phyloP scores from a whole-genome alignment of 2,113 vertebrate genomes.

The Acanthisitta chloris region DNA sequence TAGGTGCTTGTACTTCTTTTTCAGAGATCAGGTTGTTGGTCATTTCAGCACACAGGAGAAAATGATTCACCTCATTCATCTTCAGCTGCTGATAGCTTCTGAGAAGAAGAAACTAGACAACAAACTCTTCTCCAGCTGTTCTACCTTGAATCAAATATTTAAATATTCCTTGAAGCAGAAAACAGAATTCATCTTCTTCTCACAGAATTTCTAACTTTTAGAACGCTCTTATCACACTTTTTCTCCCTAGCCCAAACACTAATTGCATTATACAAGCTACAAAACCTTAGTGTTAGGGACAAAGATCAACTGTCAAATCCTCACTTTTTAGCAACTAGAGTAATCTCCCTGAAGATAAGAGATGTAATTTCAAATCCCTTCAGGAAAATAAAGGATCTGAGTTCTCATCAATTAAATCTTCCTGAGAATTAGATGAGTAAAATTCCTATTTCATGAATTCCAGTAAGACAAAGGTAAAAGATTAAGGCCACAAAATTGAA shows the following conservation, averaged over 20 bases:
- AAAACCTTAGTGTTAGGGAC: not conserved
- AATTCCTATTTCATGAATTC: not conserved
- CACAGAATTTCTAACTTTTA: not conserved
- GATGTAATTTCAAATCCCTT: not conserved
- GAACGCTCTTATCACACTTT: not conserved
- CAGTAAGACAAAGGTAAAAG: not conserved
- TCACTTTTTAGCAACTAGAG: not conserved
- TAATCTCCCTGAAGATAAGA: not conserved
- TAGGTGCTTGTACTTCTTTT: not conserved
- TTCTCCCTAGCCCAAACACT: not conserved
- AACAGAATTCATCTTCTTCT: not conserved
- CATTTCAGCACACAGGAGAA: not conserved
- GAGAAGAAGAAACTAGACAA: not conserved
- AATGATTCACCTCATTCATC: not conserved
- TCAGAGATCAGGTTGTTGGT: not conserved
- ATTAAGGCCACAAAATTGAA: not conserved
- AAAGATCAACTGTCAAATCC: not conserved
- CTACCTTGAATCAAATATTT: not conserved
- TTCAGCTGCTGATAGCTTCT: not conserved
- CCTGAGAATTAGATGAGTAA: not conserved
- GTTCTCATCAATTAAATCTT: not conserved
- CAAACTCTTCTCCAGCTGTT: not conserved
- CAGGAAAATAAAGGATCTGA: not conserved
- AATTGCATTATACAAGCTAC: not conserved
- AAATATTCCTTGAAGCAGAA: not conserved